These are phyloP conservation scores for Melieria crassipennis DNA, from an alignment of 2,888 invertebrate species.

Conservation along the genomic window DNA sequence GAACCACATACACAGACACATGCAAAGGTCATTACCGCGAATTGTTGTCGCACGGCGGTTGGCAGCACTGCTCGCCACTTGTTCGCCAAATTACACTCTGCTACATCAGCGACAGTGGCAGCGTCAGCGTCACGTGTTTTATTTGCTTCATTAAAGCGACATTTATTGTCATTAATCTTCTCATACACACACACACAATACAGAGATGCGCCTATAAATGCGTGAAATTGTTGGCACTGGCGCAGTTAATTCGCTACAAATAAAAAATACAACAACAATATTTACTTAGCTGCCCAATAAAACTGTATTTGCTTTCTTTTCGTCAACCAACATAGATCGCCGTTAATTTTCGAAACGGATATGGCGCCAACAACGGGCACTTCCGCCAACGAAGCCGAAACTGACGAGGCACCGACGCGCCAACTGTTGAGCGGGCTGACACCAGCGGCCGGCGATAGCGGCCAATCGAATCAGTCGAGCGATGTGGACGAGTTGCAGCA, in stretches of 20 bases:
- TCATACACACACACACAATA: not conserved
- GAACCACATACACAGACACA: too few species aligned
- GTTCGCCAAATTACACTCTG: too few species aligned
- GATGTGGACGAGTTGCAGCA: slow-evolving; percentile 53
- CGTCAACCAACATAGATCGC: slow-evolving; percentile 38
- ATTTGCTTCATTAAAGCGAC: slow-evolving; percentile 4
- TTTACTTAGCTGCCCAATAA: not conserved
- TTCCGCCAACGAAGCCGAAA: slow-evolving; percentile 48
- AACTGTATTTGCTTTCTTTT: not conserved
- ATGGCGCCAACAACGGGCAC: slow-evolving; percentile 41
- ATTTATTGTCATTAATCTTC: slow-evolving; percentile 17
- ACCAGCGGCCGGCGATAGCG: slow-evolving; percentile 48
- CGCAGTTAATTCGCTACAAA: too few species aligned
- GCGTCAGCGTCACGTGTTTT: not conserved
- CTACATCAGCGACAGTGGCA: not conserved
- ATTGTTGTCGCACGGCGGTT: too few species aligned
- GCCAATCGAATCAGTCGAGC: slow-evolving; percentile 55
- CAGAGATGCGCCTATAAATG: not conserved
- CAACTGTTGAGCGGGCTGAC: slow-evolving; percentile 8
- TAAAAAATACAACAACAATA: too few species aligned
- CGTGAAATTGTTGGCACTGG: too few species aligned
- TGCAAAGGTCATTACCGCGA: too few species aligned
- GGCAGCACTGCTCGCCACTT: too few species aligned
- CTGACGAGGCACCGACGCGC: slow-evolving; percentile 37
- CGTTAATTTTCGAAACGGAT: slow-evolving; percentile 51